Base-by-base conservation (phyloP, 2,113 vertebrate genomes). In the Macroglossus sobrinus region DNA sequence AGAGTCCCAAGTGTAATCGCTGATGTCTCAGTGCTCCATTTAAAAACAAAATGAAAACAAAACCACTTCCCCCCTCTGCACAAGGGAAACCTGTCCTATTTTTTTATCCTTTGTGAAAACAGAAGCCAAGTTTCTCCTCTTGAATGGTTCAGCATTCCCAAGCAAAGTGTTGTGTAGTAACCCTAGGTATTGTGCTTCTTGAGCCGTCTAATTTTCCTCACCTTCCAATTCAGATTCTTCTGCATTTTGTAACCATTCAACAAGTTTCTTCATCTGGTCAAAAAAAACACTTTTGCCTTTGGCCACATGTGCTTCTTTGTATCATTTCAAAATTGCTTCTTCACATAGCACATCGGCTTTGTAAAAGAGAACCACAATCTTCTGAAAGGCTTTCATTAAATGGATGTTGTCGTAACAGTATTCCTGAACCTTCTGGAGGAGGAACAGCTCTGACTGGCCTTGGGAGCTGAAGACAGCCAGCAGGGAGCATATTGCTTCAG, bases 381-480 rank as follows among this genome's bases (percentile, higher is more conserved):
- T 99, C 98, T 99, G 99, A 98, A 99, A 99, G 96, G 99, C 99
- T 98, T 99, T 99, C 99, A 99, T 99, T 98, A 99, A 99, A 96
- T 99, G 99, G 97, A 99, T 99, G 98, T 99, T 99, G 97, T 99
- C 99, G 0, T 99, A 99, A 97, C 99, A 99, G 97, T 99, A 99
- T 55, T 99, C 99, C 96, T 99, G 99, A 93, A 99, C 98, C 98
- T 99, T 99, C 97, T 99, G 99, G 59, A 99, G 98, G 74, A 99
- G 98, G 71, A 99, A 99, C 81, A 99, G 93, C 97, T 99, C 99
- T 1, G 99, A 99, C 87, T 99, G 99, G 96, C 99, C 99, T 97
- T 99, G 99, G 88, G 99, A 99, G 97, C 99, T 99, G 98, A 99
- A 99, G 45, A 99, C 99, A 21, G 99, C 99, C 98, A 99, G 98